Percentiles rank a stretch among this genome's conserved stretches.
Conservation (phyloP, 92 coral and sea anemone species). For the Zoanthus solanderi region DNA sequence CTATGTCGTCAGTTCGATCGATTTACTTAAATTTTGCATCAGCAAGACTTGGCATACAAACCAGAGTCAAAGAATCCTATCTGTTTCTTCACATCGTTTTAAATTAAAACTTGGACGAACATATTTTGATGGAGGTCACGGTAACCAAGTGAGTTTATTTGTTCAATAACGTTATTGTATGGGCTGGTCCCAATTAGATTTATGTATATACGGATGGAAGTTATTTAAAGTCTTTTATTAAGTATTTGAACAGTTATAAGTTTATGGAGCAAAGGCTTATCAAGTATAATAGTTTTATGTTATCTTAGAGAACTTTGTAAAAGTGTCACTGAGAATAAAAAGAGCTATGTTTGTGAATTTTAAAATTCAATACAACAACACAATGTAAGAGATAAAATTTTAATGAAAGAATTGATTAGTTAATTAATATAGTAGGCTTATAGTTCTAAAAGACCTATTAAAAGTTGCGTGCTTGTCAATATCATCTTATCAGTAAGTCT, state of each 20-base stretch:
- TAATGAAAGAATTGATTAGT: too few species aligned
- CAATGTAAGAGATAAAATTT: background rate
- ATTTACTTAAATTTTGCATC: too few species aligned
- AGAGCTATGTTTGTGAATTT: background rate
- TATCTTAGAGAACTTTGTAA: background rate
- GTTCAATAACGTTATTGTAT: background rate
- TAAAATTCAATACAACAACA: too few species aligned
- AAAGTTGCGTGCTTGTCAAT: too few species aligned
- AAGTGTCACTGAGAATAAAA: background rate
- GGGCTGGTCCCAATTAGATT: constrained; percentile 36
- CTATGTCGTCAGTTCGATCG: too few species aligned
- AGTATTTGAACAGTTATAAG: background rate
- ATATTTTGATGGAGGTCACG: background rate
- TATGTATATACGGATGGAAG: constrained; percentile 3
- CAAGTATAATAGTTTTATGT: background rate
- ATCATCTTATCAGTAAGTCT: too few species aligned
- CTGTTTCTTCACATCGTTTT: background rate
- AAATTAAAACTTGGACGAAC: background rate
- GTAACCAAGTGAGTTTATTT: background rate
- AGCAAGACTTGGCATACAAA: too few species aligned
- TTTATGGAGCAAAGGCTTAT: background rate
- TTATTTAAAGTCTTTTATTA: constrained; percentile 17
- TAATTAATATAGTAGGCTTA: too few species aligned
- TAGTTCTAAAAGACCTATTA: too few species aligned
- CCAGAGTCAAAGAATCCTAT: too few species aligned